Evolutionary conservation across 1,140 invertebrate genomes (phyloP), one percentile per base, ranked within the genome.

Genomic region (Zaprionus ornatus): DNA sequence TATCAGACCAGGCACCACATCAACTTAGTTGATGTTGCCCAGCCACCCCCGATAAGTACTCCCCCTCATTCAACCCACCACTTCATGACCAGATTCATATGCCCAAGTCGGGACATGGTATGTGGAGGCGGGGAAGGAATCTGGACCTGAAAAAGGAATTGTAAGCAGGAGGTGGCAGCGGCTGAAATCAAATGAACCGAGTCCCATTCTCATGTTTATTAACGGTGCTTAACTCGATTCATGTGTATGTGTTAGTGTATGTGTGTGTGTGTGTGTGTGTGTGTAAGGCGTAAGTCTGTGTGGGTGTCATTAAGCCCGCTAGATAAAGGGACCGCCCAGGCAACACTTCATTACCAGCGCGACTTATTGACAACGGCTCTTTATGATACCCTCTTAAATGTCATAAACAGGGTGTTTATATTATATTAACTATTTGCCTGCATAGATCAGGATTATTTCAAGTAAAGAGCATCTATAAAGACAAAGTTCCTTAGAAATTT

Each of bases 181-280:
- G 77, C 65, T 73, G 77, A 65, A 82, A 87, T 88, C 81, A 88
- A 88, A 88, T 88, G 84, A 88, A 87, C 67, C 85, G 85, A 79
- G 77, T 84, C 77, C 75, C 85, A 78, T 90, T 84, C 84, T 84
- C 78, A 90, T 88, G 84, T 88, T 88, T 88, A 90, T 88, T 88
- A 88, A 88, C 84, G 85, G 66, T 90, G 84, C 85, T 80, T 73
- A 79, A 78, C 78, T 66, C 75, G 45, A 60, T 35, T 37, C 65
- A 32, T 29, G 12, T 52, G 13, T 63, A 3, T 63, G 23, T 71
- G 35, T 27, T 17, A 40, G 59, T 68, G 23, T 70, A 52, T 63
- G 50, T 55, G 32, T 50, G 52, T 69, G 59, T 74, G 25, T 59
- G 23, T 42, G 27, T 76, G 50, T 73, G 27, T 68, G 55, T 67